Base-by-base conservation (phyloP, 2,113 vertebrate species). In the Synchiropus splendidus region DNA sequence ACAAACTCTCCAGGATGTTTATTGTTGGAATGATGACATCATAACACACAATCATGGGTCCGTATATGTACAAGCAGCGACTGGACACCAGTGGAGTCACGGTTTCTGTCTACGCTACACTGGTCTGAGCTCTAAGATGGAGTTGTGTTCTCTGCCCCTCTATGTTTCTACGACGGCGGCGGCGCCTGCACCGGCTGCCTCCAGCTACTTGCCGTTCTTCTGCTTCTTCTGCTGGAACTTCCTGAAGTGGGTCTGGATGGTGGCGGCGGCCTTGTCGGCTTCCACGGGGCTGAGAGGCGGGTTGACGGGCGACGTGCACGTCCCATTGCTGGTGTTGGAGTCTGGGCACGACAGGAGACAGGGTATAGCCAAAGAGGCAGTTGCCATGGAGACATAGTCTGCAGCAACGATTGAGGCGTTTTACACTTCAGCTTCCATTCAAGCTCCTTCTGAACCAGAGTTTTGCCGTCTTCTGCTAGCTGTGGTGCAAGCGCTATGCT, bases 191-290 rank as follows among this genome's bases (percentile, higher is more conserved):
- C 33, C 12, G 10, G 42, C 39, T 30, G 14, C 32, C 3, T 36
- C 41, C 37, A 10, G 9, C 1, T 70, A 67, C 47, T 89, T 84
- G 34, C 66, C 62, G 15, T 83, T 77, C 58, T 84, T 84, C 1
- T 86, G 82, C 55, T 89, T 89, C 76, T 87, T 86, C 68, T 88
- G 82, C 56, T 90, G 89, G 54, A 90, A 89, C 45, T 85, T 88
- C 55, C 86, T 82, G 75, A 83, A 89, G 48, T 87, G 88, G 36
- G 61, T 82, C 79, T 92, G 89, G 67, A 90, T 90, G 51, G 89
- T 89, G 36, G 85, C n/a, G 0, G 89, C 87, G 0, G 88, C 88
- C 66, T 72, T 82, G 44, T 89, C 86, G 0, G 64, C 54, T 13
- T 77, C 74, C 8, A 78, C 41, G 0, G 69, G 72, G 59, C 74